Percentiles rank a stretch among this genome's conserved stretches.
phyloP scores from a whole-genome alignment of 92 coral and sea anemone species.

The Diadumene lineata region DNA sequence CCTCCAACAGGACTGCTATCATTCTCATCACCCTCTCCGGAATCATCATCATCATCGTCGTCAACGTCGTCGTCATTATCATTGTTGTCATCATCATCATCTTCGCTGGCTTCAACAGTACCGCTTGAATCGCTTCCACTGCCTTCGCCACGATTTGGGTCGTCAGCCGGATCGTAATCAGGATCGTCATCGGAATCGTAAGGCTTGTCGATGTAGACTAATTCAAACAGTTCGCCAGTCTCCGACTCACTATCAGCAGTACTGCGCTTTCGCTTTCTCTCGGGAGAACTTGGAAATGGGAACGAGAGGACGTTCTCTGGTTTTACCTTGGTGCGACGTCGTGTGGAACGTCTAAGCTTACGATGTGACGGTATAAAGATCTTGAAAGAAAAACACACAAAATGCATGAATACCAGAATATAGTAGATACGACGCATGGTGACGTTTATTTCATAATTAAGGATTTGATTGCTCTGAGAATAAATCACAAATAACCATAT shows the following conservation, averaged over 20 bases:
- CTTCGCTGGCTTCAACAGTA: constrained; percentile 25
- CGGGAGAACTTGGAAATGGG: constrained; percentile 64
- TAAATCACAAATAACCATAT: too few species aligned
- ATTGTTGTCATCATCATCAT: constrained; percentile 14
- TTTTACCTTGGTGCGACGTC: constrained; percentile 28
- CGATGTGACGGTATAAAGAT: constrained; percentile 17
- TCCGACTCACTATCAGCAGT: constrained; percentile 46
- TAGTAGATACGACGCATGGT: too few species aligned
- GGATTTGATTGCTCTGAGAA: too few species aligned
- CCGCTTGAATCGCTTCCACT: constrained; percentile 18
- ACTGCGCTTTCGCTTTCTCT: constrained; percentile 76
- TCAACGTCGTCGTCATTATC: too few species aligned
- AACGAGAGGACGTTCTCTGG: constrained; percentile 21
- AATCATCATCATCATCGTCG: constrained; percentile 20
- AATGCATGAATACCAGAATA: too few species aligned
- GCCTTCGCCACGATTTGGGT: not conserved
- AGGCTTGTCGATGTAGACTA: constrained; percentile 51
- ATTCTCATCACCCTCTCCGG: constrained; percentile 25
- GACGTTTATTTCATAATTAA: too few species aligned
- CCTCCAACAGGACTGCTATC: constrained; percentile 18
- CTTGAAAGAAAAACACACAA: too few species aligned
- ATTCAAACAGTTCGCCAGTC: constrained; percentile 42
- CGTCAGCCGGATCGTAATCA: constrained; percentile 66
- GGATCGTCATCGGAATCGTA: constrained; percentile 89
- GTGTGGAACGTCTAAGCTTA: constrained; percentile 32